Conservation (phyloP, 1,140 invertebrate genomes). For the Apis florea region DNA sequence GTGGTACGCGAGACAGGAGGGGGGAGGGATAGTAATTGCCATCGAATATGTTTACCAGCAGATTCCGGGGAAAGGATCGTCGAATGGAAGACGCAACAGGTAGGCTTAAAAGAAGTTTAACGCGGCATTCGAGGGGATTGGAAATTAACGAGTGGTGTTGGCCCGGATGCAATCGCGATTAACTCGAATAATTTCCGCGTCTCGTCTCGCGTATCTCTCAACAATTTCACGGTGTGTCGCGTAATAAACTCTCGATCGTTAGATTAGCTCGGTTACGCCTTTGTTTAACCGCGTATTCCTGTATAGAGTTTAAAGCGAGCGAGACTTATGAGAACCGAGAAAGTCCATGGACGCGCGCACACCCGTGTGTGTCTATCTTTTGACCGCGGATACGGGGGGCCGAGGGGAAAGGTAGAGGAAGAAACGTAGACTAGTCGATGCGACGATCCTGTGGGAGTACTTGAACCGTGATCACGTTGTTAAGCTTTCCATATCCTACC, state of each 20-base stretch:
- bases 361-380: neutral
- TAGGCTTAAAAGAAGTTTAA: slow-evolving; percentile 34
- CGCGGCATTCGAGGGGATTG: neutral
- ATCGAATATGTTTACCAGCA: slow-evolving; percentile 16
- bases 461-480: slow-evolving; percentile 74
- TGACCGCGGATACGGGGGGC: neutral
- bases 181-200: too few relatives aligned
- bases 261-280: neutral
- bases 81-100: slow-evolving; percentile 10
- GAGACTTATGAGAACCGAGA: neutral
- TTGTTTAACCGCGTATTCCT: too few relatives aligned
- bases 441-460: slow-evolving; percentile 71
- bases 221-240: too few relatives aligned
- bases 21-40: neutral
- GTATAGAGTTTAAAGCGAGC: neutral
- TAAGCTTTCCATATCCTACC: slow-evolving; percentile 60
- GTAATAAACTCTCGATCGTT: too few relatives aligned
- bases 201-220: too few relatives aligned
- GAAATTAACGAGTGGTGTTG: slow-evolving; percentile 13
- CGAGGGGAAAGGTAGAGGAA: neutral
- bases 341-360: neutral
- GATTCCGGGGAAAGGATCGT: neutral
- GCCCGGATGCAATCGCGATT: too few relatives aligned
- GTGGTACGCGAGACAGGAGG: neutral
- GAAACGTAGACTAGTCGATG: slow-evolving; percentile 57